phyloP scores from a whole-genome alignment of 2,888 invertebrate species.

The Caenorhabditis wallacei region DNA sequence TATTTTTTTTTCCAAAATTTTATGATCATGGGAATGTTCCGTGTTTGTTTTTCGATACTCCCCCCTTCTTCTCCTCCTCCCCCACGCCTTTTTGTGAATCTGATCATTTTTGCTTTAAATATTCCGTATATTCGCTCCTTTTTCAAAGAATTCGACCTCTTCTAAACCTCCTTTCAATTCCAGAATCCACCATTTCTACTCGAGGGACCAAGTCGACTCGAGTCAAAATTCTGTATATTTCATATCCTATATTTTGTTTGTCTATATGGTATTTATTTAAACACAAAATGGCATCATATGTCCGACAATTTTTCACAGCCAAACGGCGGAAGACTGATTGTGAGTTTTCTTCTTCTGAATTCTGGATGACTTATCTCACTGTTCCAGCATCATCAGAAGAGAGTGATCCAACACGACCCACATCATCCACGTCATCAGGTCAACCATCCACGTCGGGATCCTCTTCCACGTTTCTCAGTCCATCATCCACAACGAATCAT shows the following conservation, averaged over 20 bases:
- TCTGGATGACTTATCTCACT: background rate
- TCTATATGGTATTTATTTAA: background rate
- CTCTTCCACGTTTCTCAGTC: constrained; percentile 25
- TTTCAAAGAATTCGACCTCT: too few relatives aligned
- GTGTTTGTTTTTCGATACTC: constrained; percentile 29
- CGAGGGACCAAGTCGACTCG: background rate
- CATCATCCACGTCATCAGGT: background rate
- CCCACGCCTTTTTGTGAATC: constrained; percentile 2
- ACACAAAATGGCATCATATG: constrained; percentile 37
- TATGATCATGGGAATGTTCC: constrained; percentile 30
- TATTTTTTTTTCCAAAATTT: constrained; percentile 27
- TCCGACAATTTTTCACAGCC: constrained; percentile 31
- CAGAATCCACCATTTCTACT: too few relatives aligned
- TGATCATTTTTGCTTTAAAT: too few relatives aligned
- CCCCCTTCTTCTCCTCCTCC: too few relatives aligned
- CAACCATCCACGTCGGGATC: background rate
- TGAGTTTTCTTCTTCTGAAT: constrained; percentile 11
- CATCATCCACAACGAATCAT: background rate
- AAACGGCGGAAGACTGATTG: constrained; percentile 63
- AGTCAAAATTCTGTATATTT: background rate
- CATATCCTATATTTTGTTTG: background rate
- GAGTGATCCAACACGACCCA: background rate
- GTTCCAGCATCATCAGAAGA: constrained; percentile 41
- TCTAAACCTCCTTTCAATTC: too few relatives aligned
- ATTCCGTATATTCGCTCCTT: too few relatives aligned